Base-by-base conservation (phyloP, 2,888 invertebrate species). In the Polyploca ridens region DNA sequence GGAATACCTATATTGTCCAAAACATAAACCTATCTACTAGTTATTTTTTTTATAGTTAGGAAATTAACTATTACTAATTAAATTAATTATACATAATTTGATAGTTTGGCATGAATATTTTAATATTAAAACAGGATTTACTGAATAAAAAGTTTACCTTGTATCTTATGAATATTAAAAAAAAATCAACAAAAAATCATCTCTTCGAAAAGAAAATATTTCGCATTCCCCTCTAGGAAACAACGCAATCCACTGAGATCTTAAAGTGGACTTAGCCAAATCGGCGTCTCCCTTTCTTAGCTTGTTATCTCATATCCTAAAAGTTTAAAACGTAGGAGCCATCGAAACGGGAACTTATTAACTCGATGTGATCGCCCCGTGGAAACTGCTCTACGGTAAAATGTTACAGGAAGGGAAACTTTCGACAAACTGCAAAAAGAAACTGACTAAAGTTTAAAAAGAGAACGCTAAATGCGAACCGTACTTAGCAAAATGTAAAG, bases 291-390 rank as follows among this genome's bases (percentile, higher is more conserved):
- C 87, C 86, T 90, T 90, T 90, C 90, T 89, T 88, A 90, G 89
- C 91, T 93, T 92, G 93, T 93, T 94, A 94, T 93, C 93, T 93
- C 90, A 90, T 91, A 93, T 92, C 93, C 93, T 88, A 93, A 93
- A 94, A 94, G 93, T 94, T 94, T 91, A 92, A 93, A 93, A 93
- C 89, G 91, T 87, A 89, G 87, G 84, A 90, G 91, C 93, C 88
- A 93, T 93, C 91, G 90, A 87, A 92, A 89, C 90, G 87, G 88
- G 88, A 94, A 94, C 94, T 93, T 94, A 94, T 94, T 94, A 94
- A 93, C 93, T 93, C 89, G 92, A 93, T 91, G 93, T 87, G 94
- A 94, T 93, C 91, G 91, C 88, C 85, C 84, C 87, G 89, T 84
- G 83, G 89, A 90, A 91, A 91, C 88, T 87, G 88, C 85, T 90